Percentiles rank a stretch among this genome's conserved stretches.
Conservation (phyloP, 1,140 invertebrate genomes). For the Zaprionus capensis region DNA sequence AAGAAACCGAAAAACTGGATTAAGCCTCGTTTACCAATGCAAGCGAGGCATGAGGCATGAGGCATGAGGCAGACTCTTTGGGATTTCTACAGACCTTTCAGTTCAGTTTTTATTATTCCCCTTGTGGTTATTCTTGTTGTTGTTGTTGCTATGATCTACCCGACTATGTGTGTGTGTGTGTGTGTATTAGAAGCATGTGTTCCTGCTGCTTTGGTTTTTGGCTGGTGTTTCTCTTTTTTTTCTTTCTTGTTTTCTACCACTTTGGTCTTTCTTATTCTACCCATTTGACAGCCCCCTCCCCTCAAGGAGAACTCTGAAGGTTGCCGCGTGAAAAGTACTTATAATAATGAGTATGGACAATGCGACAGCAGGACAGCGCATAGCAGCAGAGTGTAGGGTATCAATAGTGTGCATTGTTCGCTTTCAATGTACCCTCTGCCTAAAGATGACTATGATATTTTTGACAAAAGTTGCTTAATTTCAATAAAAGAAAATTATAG, state of each 20-base stretch:
- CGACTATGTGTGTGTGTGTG: conserved; percentile 44
- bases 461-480: conserved; percentile 11
- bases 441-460: conserved; percentile 25
- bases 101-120: conserved; percentile 41
- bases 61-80: conserved; percentile 68
- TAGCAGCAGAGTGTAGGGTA: conserved; percentile 6
- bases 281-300: conserved; percentile 36
- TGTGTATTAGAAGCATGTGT: conserved; percentile 71
- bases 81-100: conserved; percentile 65
- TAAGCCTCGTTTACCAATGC: conserved; percentile 69
- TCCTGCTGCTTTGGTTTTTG: conserved; percentile 44
- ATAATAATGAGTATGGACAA: conserved; percentile 37
- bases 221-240: conserved; percentile 35
- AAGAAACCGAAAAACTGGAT: conserved; percentile 69
- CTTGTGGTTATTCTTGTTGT: conserved; percentile 30
- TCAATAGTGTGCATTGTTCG: conserved; percentile 3
- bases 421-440: not conserved
- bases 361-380: conserved; percentile 4
- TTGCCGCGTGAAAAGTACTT: conserved; percentile 65
- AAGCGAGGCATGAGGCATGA: conserved; percentile 29
- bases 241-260: conserved; percentile 42
- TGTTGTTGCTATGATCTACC: conserved; percentile 71
- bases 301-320: conserved; percentile 33
- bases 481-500: too few species aligned
- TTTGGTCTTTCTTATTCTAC: conserved; percentile 35